Evolutionary conservation across 53 echinoderm and acorn worm genomes (phyloP), one percentile per base, ranked within the genome.

Genomic region (Stichopus horrens): DNA sequence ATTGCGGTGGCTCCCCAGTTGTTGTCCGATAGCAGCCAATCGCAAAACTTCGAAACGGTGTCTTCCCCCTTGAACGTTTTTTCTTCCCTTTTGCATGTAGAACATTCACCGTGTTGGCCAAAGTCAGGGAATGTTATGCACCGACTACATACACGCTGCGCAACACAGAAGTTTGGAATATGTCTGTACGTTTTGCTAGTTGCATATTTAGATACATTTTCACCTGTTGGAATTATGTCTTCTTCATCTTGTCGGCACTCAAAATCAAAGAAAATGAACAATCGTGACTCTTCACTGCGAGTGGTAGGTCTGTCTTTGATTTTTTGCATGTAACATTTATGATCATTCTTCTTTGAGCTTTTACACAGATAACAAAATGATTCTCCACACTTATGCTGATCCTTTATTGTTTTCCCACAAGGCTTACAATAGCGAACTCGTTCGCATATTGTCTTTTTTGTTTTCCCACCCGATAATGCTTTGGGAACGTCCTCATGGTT

Each of bases 281-380:
- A 6, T 56, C 58, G 52, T 3, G 56, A 21, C 19, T 11, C 56
- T 21, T n/a, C 2, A 18, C 23, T 81, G 21, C 5, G 4, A 21
- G 55, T 58, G 11, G 9, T 23, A 5, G 22, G 9, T 5, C 10
- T 63, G 5, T 54, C 10, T 63, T n/a, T 7, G 5, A 76, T 77
- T 2, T 18, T 76, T 87, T 89, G 87, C 78, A 94, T 93, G 22
- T 71, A 88, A 53, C 91, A 93, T 9, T 74, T 8, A 57, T 93
- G 93, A 6, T 77, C 90, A 4, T 57, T 51, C 4, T 58, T 60
- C 5, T 88, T 89, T 22, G 6, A 77, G 8, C 57, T 74, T 56
- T 66, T 54, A 53, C 95, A 95, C 0, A 88, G 23, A 20, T 20
- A 53, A 52, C 95, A 95, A 11, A 60, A 81, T 8, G 6, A 21